Evolutionary conservation across 2,113 vertebrate genomes (phyloP).

Genomic region (Passer montanus): DNA sequence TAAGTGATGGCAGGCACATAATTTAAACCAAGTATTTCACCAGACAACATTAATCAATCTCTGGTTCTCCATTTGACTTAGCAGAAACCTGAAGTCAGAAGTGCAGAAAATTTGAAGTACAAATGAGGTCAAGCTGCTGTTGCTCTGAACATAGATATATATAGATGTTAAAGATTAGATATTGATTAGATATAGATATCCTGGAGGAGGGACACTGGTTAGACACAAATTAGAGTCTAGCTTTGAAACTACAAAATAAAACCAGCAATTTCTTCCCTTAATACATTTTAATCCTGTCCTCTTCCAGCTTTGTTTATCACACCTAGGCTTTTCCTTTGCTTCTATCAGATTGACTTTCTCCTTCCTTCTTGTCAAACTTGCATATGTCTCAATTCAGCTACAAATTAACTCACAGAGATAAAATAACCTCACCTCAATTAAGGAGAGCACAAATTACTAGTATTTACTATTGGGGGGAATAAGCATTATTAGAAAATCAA

Average conservation of each 20-base stretch:
- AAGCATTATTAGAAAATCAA: not conserved
- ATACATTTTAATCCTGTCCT: not conserved
- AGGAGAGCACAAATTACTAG: not conserved
- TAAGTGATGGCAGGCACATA: not conserved
- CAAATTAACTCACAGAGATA: not conserved
- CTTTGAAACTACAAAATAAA: not conserved
- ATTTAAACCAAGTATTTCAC: conserved; percentile 12
- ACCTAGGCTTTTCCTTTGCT: not conserved
- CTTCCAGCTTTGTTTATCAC: not conserved
- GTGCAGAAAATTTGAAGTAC: conserved; percentile 27
- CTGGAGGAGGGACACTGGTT: not conserved
- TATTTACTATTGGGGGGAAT: rapidly evolving
- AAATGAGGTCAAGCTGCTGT: not conserved
- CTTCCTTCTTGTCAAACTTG: not conserved
- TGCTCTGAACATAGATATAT: not conserved
- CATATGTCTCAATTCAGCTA: not conserved
- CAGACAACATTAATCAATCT: not conserved
- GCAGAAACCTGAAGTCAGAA: conserved; percentile 12
- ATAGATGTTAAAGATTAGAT: not conserved
- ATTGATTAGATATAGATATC: not conserved
- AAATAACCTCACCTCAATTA: not conserved
- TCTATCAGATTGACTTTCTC: not conserved
- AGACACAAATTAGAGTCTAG: not conserved
- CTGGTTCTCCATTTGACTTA: conserved; percentile 7
- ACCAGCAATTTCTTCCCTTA: not conserved